Evolutionary conservation across 2,888 invertebrate species (phyloP), one percentile per base, ranked within the genome.

Genomic region (Ophraella communa): DNA sequence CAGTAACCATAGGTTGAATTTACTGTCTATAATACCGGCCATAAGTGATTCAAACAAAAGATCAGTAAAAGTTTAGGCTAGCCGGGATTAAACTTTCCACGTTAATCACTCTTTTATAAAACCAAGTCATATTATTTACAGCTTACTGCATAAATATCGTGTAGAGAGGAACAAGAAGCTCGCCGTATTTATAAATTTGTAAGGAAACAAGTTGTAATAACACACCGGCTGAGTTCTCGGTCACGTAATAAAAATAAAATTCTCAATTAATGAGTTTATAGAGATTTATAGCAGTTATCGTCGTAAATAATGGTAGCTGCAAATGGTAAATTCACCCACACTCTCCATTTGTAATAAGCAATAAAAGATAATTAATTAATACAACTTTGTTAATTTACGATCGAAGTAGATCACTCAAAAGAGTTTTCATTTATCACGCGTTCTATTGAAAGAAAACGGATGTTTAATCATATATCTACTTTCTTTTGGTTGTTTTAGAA

Each of bases 291-390:
- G 67, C 71, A 66, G 67, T 71, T 60, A 71, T 66, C 69, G 65
- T 66, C 73, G 72, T 77, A 77, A 78, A 78, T 78, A 77, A 78
- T 78, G 76, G 78, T 76, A 76, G 76, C 76, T 71, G 71, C 71
- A 73, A 74, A 78, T 75, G 77, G 76, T 73, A 73, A 76, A 77
- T 75, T 76, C 78, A 75, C 78, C 77, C 74, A 78, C 78, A 74
- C 74, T 67, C 58, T 54, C 61, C 74, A 71, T 73, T 75, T 71
- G 77, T 75, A 76, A 76, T 73, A 73, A 73, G 74, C 76, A 76
- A 75, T 76, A 73, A 75, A 71, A 73, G 68, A 74, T 78, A 77
- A 78, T 78, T 77, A 78, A 78, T 78, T 76, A 75, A 77, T 71
- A 68, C 74, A 64, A 66, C 65, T 66, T 14, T 58, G 61, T 67